phyloP scores from a whole-genome alignment of 2,797 vertebrate genomes.

The Octomys mimax region DNA sequence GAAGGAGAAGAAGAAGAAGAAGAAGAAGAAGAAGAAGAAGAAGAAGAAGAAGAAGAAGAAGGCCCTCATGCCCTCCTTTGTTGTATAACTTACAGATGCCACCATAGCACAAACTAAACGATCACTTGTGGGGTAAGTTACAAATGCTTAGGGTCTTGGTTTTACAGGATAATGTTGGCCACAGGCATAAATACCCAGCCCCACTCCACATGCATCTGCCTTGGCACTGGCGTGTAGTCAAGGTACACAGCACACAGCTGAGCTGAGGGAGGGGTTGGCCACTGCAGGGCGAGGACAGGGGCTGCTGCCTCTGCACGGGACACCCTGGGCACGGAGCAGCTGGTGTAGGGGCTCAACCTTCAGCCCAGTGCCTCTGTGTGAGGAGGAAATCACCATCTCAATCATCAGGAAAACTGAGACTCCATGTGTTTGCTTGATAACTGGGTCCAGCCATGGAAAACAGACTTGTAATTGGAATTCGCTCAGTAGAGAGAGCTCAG shows the following conservation, averaged over 20 bases:
- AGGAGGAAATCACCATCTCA: too few relatives aligned
- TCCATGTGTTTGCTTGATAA: accelerated
- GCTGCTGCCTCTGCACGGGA: too few relatives aligned
- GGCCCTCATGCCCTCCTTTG: background rate
- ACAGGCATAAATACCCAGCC: background rate
- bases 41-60: too few relatives aligned
- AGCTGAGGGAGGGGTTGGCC: too few relatives aligned
- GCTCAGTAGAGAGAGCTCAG: background rate
- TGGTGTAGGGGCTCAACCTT: too few relatives aligned
- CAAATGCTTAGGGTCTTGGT: background rate
- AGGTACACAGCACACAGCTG: background rate
- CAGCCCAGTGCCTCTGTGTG: accelerated
- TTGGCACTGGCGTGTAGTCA: too few relatives aligned
- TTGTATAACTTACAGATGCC: background rate
- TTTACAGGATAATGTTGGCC: background rate
- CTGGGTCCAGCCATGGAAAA: background rate
- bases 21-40: too few relatives aligned
- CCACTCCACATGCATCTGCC: background rate
- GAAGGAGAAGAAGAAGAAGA: too few relatives aligned
- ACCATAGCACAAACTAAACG: background rate
- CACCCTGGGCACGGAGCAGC: accelerated
- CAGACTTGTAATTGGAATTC: accelerated
- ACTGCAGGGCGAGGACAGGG: too few relatives aligned
- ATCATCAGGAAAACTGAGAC: background rate
- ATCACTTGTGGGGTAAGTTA: background rate